Evolutionary conservation across 2,888 invertebrate genomes (phyloP).

Genomic region (Xestoiulus laeticollis): DNA sequence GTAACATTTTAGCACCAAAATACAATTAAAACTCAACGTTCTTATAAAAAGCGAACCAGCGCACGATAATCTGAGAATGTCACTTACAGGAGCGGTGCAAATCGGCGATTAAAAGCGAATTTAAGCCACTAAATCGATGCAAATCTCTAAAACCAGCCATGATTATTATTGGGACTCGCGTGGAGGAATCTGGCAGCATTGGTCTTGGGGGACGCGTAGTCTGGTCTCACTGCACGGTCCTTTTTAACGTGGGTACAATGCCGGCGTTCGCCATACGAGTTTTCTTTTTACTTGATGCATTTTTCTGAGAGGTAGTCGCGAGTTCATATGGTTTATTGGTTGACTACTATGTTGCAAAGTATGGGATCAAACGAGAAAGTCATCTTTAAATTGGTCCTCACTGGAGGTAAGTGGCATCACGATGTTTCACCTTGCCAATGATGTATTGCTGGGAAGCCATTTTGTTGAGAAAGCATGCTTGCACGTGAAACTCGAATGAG

Average conservation of each 20-base stretch:
- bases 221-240: not conserved
- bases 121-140: not conserved
- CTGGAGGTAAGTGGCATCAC: not conserved
- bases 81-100: not conserved
- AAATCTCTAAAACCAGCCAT: not conserved
- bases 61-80: not conserved
- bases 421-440: not conserved
- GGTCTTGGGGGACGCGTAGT: not conserved
- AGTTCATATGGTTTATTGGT: not conserved
- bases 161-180: not conserved
- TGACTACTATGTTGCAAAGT: not conserved
- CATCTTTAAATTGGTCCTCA: not conserved
- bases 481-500: not conserved
- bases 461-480: not conserved
- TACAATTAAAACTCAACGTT: not conserved
- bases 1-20: not conserved
- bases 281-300: not conserved
- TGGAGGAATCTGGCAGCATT: not conserved
- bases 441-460: not conserved
- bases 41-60: not conserved
- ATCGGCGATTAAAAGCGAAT: not conserved
- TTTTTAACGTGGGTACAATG: not conserved
- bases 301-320: conserved; percentile 1
- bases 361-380: not conserved
- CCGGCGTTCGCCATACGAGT: not conserved